Conservation (phyloP, 2,113 vertebrate genomes). For the Colinus virginianus region DNA sequence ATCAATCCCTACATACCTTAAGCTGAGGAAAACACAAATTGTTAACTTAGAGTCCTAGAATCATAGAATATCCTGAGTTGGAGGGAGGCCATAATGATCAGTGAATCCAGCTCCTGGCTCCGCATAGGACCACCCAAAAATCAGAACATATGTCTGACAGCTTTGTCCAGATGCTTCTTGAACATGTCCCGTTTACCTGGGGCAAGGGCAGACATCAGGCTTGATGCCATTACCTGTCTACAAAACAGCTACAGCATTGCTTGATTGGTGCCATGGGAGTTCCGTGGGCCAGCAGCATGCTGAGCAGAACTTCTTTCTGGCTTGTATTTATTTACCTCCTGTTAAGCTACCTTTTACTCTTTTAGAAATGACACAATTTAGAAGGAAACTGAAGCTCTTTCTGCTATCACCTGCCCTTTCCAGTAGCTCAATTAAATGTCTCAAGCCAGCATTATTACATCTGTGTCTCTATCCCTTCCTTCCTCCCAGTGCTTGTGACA, state of each 20-base stretch:
- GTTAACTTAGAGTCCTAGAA: background rate
- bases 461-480: background rate
- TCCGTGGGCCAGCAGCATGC: background rate
- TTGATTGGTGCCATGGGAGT: background rate
- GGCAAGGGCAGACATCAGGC: background rate
- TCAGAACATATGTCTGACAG: too few relatives aligned
- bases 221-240: background rate
- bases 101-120: too few relatives aligned
- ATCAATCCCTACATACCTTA: background rate
- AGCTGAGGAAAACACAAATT: background rate
- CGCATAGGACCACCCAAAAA: too few relatives aligned
- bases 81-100: too few relatives aligned
- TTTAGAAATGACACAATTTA: background rate
- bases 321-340: background rate
- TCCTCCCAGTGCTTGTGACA: background rate
- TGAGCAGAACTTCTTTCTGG: background rate
- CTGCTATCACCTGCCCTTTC: fast-evolving
- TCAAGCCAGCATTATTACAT: background rate
- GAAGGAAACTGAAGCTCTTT: background rate
- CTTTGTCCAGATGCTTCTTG: too few relatives aligned
- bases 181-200: background rate
- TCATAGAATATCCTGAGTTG: too few relatives aligned
- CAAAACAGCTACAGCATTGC: background rate
- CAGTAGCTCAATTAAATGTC: background rate
- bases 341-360: background rate